These are phyloP conservation scores for Ceratoteleas bidentatus DNA, from an alignment of 1,140 invertebrate species.

Conservation along the genomic window DNA sequence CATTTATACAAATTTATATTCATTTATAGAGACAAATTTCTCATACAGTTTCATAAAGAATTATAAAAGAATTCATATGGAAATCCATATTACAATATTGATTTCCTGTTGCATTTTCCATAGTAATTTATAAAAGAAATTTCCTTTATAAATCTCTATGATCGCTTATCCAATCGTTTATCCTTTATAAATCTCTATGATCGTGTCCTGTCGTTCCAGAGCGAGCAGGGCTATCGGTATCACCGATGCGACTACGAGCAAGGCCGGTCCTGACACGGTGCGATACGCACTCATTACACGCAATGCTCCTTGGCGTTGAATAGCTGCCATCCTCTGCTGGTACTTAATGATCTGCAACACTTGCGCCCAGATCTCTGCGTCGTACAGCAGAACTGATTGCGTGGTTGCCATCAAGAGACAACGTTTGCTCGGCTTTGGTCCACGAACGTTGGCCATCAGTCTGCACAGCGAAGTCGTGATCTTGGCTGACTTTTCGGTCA, in stretches of 20 bases:
- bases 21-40: no score
- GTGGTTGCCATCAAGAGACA: conserved; percentile 49
- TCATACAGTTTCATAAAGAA: no score
- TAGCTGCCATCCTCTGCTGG: conserved; percentile 33
- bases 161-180: no score
- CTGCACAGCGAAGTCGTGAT: conserved; percentile 35
- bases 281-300: conserved; percentile 47
- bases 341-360: conserved; percentile 35
- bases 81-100: no score
- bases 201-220: conserved; percentile 32
- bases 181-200: no score
- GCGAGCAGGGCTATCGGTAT: conserved; percentile 62
- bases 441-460: conserved; percentile 61
- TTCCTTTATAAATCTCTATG: no score
- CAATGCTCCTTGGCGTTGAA: conserved; percentile 48
- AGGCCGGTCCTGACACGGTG: conserved; percentile 47
- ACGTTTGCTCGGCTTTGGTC: conserved; percentile 49
- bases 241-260: conserved; percentile 45
- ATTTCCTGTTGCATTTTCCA: no score
- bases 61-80: no score
- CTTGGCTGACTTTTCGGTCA: background rate
- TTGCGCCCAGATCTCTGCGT: conserved; percentile 52
- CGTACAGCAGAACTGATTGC: conserved; percentile 62
- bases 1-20: no score
- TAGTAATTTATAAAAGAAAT: no score